Conservation (phyloP, 2,113 vertebrate species). For the Grus americana region DNA sequence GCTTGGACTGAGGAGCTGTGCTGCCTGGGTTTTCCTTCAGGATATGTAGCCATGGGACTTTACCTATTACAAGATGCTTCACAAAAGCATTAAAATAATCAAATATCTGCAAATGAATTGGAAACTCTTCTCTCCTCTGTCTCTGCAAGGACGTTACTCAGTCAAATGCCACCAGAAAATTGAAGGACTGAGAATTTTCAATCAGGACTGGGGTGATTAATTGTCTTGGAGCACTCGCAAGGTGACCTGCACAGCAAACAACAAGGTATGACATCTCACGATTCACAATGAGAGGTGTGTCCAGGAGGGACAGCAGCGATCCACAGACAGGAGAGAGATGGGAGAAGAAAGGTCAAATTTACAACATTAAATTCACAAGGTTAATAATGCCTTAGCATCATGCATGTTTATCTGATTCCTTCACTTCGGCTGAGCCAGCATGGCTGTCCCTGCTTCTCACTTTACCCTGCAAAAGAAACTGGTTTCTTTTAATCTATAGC, state of each 20-base stretch:
- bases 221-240: not conserved
- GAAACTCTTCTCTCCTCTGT: not conserved
- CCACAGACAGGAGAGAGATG: not conserved
- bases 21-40: not conserved
- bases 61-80: not conserved
- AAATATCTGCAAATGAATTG: not conserved
- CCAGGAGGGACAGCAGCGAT: not conserved
- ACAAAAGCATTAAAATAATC: slow-evolving; percentile 3
- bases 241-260: not conserved
- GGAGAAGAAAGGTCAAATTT: not conserved
- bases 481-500: not conserved
- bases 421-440: not conserved
- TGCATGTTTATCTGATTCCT: not conserved
- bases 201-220: slow-evolving; percentile 10
- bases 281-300: not conserved
- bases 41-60: not conserved
- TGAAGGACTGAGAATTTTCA: slow-evolving; percentile 17
- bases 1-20: not conserved
- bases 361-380: not conserved
- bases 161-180: not conserved
- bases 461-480: not conserved
- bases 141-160: not conserved
- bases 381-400: not conserved
- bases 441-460: not conserved
- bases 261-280: not conserved